These are phyloP conservation scores for Characodon lateralis DNA, from an alignment of 2,797 vertebrate species.

Conservation along the genomic window DNA sequence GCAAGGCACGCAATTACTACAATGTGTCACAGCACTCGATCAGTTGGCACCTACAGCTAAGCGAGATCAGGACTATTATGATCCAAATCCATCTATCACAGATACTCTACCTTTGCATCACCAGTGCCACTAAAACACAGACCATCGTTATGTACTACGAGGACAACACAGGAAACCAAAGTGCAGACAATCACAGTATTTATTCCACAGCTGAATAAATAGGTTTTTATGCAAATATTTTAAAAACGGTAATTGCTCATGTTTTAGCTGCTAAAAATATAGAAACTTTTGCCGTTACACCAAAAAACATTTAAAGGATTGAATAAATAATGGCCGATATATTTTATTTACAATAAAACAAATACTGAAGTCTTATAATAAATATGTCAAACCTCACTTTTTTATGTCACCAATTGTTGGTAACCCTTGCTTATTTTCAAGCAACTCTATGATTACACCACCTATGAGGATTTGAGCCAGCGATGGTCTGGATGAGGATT, in stretches of 20 bases:
- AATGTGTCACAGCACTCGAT: slow-evolving; percentile 42
- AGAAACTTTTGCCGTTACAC: slow-evolving; percentile 30
- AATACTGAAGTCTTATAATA: slow-evolving; percentile 23
- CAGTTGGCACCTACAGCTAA: slow-evolving; percentile 37
- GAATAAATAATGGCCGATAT: slow-evolving; percentile 38
- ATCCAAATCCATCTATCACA: slow-evolving; percentile 2
- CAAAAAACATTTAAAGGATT: slow-evolving; percentile 28
- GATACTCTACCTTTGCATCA: slow-evolving; percentile 1
- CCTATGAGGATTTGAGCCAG: slow-evolving; percentile 31
- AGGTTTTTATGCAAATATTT: slow-evolving; percentile 12
- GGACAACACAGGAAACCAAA: slow-evolving; percentile 18
- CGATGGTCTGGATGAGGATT: slow-evolving; percentile 33
- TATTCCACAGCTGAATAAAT: slow-evolving; percentile 28
- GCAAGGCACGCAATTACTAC: slow-evolving; percentile 57
- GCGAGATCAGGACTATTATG: background rate
- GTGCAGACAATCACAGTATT: slow-evolving; percentile 26
- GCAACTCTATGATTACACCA: slow-evolving; percentile 11
- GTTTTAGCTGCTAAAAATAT: slow-evolving; percentile 30
- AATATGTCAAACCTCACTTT: slow-evolving; percentile 19
- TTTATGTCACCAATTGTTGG: slow-evolving; percentile 40
- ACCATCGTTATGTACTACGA: slow-evolving; percentile 24
- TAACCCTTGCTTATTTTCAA: slow-evolving; percentile 4
- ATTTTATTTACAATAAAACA: slow-evolving; percentile 54
- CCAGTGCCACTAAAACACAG: slow-evolving; percentile 33
- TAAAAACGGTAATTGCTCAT: background rate